Evolutionary conservation across 1,140 invertebrate genomes (phyloP).

Genomic region (Caenorhabditis tropicalis): DNA sequence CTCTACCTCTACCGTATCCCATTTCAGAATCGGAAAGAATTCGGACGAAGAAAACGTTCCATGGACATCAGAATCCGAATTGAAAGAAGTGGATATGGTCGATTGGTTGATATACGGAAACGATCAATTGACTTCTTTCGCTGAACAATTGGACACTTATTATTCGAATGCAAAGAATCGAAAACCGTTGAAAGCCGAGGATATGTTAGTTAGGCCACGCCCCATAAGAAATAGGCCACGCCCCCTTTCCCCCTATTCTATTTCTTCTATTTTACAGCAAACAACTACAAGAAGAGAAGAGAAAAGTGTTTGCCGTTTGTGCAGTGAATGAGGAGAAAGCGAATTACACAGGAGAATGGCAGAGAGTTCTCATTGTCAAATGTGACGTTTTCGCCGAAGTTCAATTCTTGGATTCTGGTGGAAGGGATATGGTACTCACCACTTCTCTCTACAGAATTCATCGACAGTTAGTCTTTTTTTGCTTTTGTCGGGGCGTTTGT

Average conservation of each 20-base stretch:
- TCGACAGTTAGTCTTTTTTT: background rate
- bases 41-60: background rate
- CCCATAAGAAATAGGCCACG: no score
- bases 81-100: background rate
- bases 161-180: conserved; percentile 2
- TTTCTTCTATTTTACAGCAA: background rate
- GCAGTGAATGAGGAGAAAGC: conserved; percentile 6
- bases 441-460: conserved; percentile 8
- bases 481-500: no score
- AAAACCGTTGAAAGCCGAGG: background rate
- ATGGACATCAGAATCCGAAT: background rate
- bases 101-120: conserved; percentile 18
- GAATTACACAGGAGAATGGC: conserved; percentile 1
- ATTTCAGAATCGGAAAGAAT: conserved; percentile 4
- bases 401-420: conserved; percentile 7
- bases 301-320: conserved; percentile 5
- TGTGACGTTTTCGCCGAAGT: conserved; percentile 17
- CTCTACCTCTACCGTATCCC: no score
- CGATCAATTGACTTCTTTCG: background rate
- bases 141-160: conserved; percentile 1
- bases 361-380: background rate
- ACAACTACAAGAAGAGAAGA: background rate
- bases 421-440: conserved; percentile 19
- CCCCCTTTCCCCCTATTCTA: no score
- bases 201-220: no score